Evolutionary conservation across 2,797 vertebrate genomes (phyloP).

Genomic region (Onychomys torridus): DNA sequence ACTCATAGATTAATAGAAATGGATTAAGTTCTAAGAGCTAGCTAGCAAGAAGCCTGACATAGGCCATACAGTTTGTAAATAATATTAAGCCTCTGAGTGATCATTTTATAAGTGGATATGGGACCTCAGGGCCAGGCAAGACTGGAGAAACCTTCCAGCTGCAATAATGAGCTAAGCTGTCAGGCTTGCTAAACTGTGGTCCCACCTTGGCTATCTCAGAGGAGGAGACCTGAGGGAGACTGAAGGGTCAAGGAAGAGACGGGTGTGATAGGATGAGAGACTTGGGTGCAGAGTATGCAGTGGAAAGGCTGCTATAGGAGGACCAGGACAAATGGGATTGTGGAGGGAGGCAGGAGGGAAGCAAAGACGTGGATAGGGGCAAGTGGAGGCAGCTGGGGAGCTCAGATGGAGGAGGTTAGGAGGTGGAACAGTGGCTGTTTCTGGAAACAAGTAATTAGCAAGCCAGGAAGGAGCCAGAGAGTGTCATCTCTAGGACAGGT

Average conservation of each 20-base stretch:
- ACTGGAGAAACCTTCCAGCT: too few species aligned
- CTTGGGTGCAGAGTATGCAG: not conserved
- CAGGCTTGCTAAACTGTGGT: not conserved
- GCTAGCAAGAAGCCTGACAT: too few species aligned
- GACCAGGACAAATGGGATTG: too few species aligned
- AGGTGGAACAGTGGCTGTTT: not conserved
- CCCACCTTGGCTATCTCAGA: not conserved
- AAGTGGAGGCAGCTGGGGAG: not conserved
- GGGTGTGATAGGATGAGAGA: not conserved
- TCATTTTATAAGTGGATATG: too few species aligned
- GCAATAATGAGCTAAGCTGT: not conserved
- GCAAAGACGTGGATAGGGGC: not conserved
- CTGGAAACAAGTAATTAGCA: not conserved
- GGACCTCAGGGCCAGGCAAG: too few species aligned
- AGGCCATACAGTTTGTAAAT: too few species aligned
- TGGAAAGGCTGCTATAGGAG: not conserved
- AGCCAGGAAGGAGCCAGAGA: not conserved
- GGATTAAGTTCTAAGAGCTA: too few species aligned
- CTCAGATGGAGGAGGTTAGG: not conserved
- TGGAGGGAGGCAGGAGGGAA: not conserved
- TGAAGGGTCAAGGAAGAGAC: not conserved
- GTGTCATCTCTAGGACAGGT: not conserved
- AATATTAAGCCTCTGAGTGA: too few species aligned
- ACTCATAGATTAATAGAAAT: too few species aligned
- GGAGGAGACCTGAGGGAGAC: not conserved